Evolutionary conservation across 2,888 invertebrate genomes (phyloP).

Genomic region (Bursaphelenchus okinawaensis): DNA sequence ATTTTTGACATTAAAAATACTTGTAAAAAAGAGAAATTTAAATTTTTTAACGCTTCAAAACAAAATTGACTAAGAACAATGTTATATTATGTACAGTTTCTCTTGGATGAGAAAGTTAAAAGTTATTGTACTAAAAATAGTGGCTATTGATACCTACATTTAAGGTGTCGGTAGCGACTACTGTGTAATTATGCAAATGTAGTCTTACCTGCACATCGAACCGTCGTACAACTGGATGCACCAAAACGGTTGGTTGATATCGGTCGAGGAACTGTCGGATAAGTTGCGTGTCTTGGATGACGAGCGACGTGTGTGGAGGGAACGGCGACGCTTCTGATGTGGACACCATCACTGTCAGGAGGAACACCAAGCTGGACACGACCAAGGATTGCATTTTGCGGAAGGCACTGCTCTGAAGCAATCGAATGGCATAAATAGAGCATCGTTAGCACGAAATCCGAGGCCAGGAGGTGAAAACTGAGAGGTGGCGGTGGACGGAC

Average conservation of each 20-base stretch:
- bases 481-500: neutral
- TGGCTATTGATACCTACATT: no score
- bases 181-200: no score
- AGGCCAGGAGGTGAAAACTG: neutral
- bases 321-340: neutral
- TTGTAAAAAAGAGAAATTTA: no score
- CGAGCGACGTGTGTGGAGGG: neutral
- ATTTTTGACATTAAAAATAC: no score
- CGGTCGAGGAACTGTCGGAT: conserved; percentile 24
- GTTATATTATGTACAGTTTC: neutral
- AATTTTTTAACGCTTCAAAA: no score
- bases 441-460: neutral
- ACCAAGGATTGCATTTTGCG: neutral
- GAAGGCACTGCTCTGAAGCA: neutral
- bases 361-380: neutral
- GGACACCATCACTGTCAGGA: neutral
- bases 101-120: no score
- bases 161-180: no score
- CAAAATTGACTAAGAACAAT: neutral
- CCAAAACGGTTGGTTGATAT: conserved; percentile 17
- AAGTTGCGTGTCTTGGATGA: conserved; percentile 4
- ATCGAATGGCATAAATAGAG: neutral
- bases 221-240: conserved; percentile 17
- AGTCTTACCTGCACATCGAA: conserved; percentile 14
- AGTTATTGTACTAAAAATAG: no score